phyloP scores from a whole-genome alignment of 2,113 vertebrate genomes.

The Dascyllus trimaculatus region DNA sequence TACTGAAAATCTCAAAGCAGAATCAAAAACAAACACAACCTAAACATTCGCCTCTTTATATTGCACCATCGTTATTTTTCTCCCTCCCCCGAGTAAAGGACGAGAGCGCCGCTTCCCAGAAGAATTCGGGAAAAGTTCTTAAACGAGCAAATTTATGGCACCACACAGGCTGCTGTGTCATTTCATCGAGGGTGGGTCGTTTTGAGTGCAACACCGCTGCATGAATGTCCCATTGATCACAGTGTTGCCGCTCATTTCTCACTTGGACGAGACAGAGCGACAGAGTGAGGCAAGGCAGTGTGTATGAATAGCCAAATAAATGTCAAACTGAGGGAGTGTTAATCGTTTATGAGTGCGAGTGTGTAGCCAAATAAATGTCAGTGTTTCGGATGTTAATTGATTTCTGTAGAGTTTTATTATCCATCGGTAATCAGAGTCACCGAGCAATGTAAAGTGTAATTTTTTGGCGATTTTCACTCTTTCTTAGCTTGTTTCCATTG shows the following conservation, averaged over 20 bases:
- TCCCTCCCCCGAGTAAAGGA: conserved; percentile 25
- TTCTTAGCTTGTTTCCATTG: neutral
- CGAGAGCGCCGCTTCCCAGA: conserved; percentile 34
- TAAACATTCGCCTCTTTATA: conserved; percentile 43
- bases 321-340: conserved; percentile 68
- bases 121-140: conserved; percentile 56
- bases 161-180: conserved; percentile 47
- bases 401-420: conserved; percentile 65
- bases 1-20: conserved; percentile 42
- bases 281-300: conserved; percentile 57
- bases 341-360: conserved; percentile 58
- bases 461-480: conserved; percentile 13
- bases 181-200: conserved; percentile 44
- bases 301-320: conserved; percentile 73
- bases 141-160: conserved; percentile 67
- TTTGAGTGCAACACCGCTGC: conserved; percentile 49
- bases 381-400: conserved; percentile 73
- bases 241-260: conserved; percentile 66
- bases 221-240: conserved; percentile 82
- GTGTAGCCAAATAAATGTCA: conserved; percentile 66
- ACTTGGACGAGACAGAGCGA: conserved; percentile 57
- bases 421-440: conserved; percentile 53
- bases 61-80: neutral
- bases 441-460: conserved; percentile 4
- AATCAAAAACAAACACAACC: conserved; percentile 69